Percentiles rank a stretch among this genome's conserved stretches.
Conservation (phyloP, 2,797 vertebrate genomes). For the Poecile montanus region DNA sequence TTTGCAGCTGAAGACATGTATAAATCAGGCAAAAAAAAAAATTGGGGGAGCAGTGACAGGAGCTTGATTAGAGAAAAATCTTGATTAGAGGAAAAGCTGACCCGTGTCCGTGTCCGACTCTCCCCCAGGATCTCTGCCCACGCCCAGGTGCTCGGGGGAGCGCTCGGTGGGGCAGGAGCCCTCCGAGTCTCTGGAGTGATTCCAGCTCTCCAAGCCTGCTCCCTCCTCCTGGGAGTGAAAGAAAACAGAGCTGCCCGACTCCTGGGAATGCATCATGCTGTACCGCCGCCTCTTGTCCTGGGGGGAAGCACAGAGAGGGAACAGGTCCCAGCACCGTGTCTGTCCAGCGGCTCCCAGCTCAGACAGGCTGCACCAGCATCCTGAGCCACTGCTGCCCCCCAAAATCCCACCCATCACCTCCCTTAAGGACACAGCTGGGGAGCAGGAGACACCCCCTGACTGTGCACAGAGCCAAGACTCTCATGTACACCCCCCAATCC, state of each 20-base stretch:
- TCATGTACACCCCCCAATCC: accelerated
- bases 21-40: slow-evolving; percentile 1
- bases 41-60: neutral
- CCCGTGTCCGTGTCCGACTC: slow-evolving; percentile 13
- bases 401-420: neutral
- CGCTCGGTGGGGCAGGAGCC: slow-evolving; percentile 57
- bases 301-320: neutral
- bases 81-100: slow-evolving; percentile 24
- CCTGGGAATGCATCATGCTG: slow-evolving; percentile 88
- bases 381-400: too few relatives aligned
- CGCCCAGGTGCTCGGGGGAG: slow-evolving; percentile 51
- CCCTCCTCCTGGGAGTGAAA: slow-evolving; percentile 94
- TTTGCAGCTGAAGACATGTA: neutral
- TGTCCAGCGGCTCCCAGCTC: accelerated
- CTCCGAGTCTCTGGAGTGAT: slow-evolving; percentile 62
- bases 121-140: slow-evolving; percentile 63
- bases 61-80: neutral
- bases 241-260: slow-evolving; percentile 92
- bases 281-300: slow-evolving; percentile 89
- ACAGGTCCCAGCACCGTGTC: neutral
- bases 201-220: slow-evolving; percentile 67
- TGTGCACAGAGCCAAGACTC: accelerated
- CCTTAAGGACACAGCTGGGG: neutral
- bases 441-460: neutral
- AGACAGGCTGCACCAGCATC: neutral